Conservation (phyloP, 2,113 vertebrate species). For the Emydocephalus ijimae region DNA sequence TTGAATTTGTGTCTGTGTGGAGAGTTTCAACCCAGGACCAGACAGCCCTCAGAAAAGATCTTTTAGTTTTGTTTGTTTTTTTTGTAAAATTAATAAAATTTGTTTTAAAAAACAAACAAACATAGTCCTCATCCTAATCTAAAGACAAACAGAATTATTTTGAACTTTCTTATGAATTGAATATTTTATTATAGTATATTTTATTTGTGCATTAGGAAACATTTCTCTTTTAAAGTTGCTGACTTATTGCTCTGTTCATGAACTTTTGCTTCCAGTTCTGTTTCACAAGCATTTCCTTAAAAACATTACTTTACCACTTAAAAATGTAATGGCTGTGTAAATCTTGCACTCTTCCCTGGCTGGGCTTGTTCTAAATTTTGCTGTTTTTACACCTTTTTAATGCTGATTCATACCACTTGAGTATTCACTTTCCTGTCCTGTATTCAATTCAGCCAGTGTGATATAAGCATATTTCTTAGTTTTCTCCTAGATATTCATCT, state of each 20-base stretch:
- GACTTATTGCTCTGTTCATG: neutral
- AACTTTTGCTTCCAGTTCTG: neutral
- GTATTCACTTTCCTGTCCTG: neutral
- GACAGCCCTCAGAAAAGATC: no score
- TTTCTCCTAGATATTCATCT: neutral
- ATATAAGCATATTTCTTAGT: neutral
- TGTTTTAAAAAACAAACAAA: no score
- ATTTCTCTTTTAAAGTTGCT: neutral
- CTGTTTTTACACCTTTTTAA: neutral
- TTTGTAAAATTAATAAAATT: no score
- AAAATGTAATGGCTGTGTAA: neutral
- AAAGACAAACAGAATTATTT: neutral
- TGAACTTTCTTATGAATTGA: neutral
- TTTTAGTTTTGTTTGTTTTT: no score
- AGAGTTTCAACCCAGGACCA: no score
- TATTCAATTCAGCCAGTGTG: neutral
- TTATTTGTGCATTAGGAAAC: neutral
- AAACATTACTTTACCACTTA: neutral
- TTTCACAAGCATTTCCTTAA: neutral
- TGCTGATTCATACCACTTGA: neutral
- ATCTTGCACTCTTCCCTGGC: neutral
- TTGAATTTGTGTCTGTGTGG: no score
- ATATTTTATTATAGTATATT: neutral
- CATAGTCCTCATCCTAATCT: neutral
- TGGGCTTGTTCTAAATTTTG: neutral